Evolutionary conservation across 2,888 invertebrate genomes (phyloP).

Genomic region (Rotaria sp.): DNA sequence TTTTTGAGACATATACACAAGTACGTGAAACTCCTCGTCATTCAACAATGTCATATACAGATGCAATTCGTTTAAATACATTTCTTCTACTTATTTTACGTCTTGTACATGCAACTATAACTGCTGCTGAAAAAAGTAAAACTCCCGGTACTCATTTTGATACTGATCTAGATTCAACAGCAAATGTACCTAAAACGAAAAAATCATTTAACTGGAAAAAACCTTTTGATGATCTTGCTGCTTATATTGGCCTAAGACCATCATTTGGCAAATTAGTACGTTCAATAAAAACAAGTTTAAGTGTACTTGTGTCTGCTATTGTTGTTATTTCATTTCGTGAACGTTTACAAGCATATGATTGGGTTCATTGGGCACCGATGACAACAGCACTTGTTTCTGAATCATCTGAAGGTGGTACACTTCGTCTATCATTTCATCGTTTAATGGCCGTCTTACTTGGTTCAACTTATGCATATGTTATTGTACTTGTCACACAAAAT

Average conservation of each 20-base stretch:
- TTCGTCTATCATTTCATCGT: constrained; percentile 2
- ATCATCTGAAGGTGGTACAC: not conserved
- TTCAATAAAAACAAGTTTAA: not conserved
- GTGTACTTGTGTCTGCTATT: not conserved
- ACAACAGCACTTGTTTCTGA: constrained; percentile 20
- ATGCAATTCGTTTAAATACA: not conserved
- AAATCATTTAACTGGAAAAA: not conserved
- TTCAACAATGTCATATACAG: not conserved
- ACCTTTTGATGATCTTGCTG: not conserved
- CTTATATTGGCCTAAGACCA: constrained; percentile 9
- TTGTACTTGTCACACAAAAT: not conserved
- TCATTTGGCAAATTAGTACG: not conserved
- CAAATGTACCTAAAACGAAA: not conserved
- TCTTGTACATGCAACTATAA: not conserved
- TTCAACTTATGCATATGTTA: constrained; percentile 18
- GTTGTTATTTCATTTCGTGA: not conserved
- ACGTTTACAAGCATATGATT: not conserved
- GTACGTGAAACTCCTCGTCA: not conserved
- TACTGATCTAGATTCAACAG: not conserved
- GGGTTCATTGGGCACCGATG: constrained; percentile 25
- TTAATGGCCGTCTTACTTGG: constrained; percentile 22
- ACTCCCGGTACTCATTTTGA: not conserved
- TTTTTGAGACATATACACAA: not conserved
- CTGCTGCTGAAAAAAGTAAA: not conserved
- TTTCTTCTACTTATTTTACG: not conserved